Conservation (phyloP, 2,888 invertebrate species). For the Smittia sp. region DNA sequence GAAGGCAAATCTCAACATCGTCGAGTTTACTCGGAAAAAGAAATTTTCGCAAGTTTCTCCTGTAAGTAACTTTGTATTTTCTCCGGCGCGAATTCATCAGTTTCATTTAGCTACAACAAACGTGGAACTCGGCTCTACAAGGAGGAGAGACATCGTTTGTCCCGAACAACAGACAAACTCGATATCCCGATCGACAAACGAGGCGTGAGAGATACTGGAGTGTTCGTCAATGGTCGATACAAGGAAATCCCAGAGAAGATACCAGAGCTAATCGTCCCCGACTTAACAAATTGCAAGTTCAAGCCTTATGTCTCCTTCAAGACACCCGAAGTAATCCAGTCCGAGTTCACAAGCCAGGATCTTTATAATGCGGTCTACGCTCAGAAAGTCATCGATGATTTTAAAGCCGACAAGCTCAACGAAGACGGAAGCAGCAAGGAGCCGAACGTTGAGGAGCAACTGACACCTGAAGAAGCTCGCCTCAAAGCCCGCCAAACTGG, state of each 20-base stretch:
- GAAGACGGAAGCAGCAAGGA: constrained; percentile 66
- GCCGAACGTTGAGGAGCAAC: constrained; percentile 69
- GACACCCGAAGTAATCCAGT: constrained; percentile 69
- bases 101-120: constrained; percentile 59
- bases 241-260: constrained; percentile 78
- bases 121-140: constrained; percentile 69
- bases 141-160: constrained; percentile 48
- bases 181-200: constrained; percentile 67
- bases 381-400: constrained; percentile 74
- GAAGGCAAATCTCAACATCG: constrained; percentile 57
- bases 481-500: constrained; percentile 70
- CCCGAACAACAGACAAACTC: constrained; percentile 50
- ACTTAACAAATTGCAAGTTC: constrained; percentile 75
- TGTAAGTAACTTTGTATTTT: constrained; percentile 50
- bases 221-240: constrained; percentile 58
- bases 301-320: constrained; percentile 95
- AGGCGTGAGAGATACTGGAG: constrained; percentile 68
- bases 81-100: background rate
- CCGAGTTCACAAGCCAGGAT: constrained; percentile 78
- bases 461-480: constrained; percentile 71
- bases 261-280: constrained; percentile 89
- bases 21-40: constrained; percentile 63
- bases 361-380: constrained; percentile 79
- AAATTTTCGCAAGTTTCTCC: constrained; percentile 77
- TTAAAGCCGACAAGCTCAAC: constrained; percentile 66